Conservation (phyloP, 2,113 vertebrate genomes). For the Protomyctophum bolini region DNA sequence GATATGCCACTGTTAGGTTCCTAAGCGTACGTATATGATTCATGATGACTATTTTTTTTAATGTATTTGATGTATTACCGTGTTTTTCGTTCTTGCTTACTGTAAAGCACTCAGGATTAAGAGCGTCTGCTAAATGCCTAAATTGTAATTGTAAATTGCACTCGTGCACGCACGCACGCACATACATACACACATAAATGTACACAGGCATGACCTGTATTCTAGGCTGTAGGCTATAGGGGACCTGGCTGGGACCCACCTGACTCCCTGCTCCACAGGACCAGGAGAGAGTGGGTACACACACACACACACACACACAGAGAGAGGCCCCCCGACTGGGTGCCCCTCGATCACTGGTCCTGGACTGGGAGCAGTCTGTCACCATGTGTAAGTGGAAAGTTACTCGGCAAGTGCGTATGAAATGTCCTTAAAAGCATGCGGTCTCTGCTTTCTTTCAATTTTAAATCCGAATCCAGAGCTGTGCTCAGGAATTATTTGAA, state of each 20-base stretch:
- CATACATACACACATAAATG: neutral
- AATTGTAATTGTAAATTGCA: too few relatives aligned
- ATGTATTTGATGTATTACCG: too few relatives aligned
- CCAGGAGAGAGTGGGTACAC: constrained; percentile 21
- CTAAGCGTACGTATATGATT: too few relatives aligned
- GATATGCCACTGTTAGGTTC: too few relatives aligned
- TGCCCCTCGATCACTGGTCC: constrained; percentile 43
- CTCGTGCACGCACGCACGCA: neutral
- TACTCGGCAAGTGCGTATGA: neutral
- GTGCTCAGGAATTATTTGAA: constrained; percentile 29
- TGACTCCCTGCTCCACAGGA: constrained; percentile 2
- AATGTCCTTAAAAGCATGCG: constrained; percentile 6
- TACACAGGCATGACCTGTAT: constrained; percentile 37
- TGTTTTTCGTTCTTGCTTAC: too few relatives aligned
- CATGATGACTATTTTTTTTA: too few relatives aligned
- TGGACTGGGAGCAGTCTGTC: constrained; percentile 54
- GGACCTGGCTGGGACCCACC: constrained; percentile 35
- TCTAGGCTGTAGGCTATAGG: constrained; percentile 12
- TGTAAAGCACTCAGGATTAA: too few relatives aligned
- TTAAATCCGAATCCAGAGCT: neutral
- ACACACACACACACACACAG: too few relatives aligned
- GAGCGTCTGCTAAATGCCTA: too few relatives aligned
- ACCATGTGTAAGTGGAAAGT: constrained; percentile 6
- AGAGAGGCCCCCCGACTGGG: constrained; percentile 36
- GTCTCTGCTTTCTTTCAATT: constrained; percentile 6